These are phyloP conservation scores for Heteropelma amictum DNA, from an alignment of 2,888 invertebrate genomes.

Conservation along the genomic window DNA sequence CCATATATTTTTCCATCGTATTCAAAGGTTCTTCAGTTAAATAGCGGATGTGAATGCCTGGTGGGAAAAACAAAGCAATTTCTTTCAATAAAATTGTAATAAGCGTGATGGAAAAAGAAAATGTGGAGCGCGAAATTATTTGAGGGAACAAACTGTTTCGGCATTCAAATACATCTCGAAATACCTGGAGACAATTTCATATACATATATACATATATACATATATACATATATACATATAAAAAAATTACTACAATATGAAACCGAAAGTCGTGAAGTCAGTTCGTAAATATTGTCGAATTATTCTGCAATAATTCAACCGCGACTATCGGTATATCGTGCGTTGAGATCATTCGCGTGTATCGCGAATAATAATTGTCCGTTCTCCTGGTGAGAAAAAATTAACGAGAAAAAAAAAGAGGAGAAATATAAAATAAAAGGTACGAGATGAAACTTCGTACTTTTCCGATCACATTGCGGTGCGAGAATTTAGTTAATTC, in stretches of 20 bases:
- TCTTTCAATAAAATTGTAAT: too few relatives aligned
- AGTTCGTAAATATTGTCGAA: constrained; percentile 68
- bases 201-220: constrained; percentile 7
- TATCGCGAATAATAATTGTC: too few relatives aligned
- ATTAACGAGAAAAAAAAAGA: not conserved
- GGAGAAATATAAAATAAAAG: not conserved
- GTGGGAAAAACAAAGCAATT: too few relatives aligned
- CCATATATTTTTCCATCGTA: too few relatives aligned
- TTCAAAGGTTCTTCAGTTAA: too few relatives aligned
- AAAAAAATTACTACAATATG: not conserved
- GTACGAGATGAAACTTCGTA: not conserved
- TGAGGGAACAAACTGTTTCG: not conserved
- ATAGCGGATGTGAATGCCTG: too few relatives aligned
- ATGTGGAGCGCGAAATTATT: too few relatives aligned
- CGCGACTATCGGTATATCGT: constrained; percentile 66
- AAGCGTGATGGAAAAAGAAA: too few relatives aligned
- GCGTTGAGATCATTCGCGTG: constrained; percentile 73
- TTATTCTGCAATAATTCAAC: constrained; percentile 27
- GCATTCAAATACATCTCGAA: constrained; percentile 5
- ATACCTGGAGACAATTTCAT: constrained; percentile 28
- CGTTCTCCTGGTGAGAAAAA: not conserved
- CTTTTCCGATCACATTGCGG: constrained; percentile 12
- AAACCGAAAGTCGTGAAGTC: constrained; percentile 61
- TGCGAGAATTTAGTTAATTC: too few relatives aligned
- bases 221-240: constrained; percentile 3